A percentile compares a stretch with the other conserved stretches of the same genome.
Conservation (phyloP, 2,797 vertebrate species). For the Hydrocynus forskahlii region DNA sequence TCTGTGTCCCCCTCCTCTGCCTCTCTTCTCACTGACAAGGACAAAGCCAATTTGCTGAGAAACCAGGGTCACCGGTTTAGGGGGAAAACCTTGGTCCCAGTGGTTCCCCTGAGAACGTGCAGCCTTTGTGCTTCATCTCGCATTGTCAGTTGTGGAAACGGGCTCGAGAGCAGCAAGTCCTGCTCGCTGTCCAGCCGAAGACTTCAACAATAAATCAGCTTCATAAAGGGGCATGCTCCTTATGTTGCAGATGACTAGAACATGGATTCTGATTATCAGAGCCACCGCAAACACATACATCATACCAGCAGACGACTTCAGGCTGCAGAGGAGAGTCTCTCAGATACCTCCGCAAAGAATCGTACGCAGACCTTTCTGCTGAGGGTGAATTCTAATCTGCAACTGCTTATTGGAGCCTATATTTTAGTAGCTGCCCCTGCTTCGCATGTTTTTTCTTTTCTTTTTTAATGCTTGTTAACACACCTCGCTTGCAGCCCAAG, state of each 20-base stretch:
- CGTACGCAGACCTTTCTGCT: slow-evolving; percentile 28
- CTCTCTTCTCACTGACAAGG: slow-evolving; percentile 73
- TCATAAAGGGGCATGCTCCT: slow-evolving; percentile 72
- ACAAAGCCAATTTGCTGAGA: slow-evolving; percentile 81
- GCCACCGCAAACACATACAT: slow-evolving; percentile 71
- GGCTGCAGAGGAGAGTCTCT: slow-evolving; percentile 16
- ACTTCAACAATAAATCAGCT: slow-evolving; percentile 76
- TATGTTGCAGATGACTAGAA: slow-evolving; percentile 72
- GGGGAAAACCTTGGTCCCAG: slow-evolving; percentile 72
- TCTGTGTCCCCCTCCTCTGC: slow-evolving; percentile 37
- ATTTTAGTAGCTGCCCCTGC: background rate
- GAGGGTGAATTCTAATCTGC: slow-evolving; percentile 21
- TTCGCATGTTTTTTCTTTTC: background rate
- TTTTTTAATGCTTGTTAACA: slow-evolving; percentile 9
- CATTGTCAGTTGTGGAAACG: slow-evolving; percentile 74
- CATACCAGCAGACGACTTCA: slow-evolving; percentile 50
- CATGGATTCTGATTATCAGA: slow-evolving; percentile 74
- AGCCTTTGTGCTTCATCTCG: slow-evolving; percentile 77
- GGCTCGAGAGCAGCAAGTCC: slow-evolving; percentile 66
- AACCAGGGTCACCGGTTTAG: slow-evolving; percentile 73
- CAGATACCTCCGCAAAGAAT: background rate
- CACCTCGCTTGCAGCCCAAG: background rate
- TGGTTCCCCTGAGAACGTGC: slow-evolving; percentile 68
- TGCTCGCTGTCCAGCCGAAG: slow-evolving; percentile 70
- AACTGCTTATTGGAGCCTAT: background rate